Conservation (phyloP, 2,888 invertebrate species). For the Lithophane ornitopus region DNA sequence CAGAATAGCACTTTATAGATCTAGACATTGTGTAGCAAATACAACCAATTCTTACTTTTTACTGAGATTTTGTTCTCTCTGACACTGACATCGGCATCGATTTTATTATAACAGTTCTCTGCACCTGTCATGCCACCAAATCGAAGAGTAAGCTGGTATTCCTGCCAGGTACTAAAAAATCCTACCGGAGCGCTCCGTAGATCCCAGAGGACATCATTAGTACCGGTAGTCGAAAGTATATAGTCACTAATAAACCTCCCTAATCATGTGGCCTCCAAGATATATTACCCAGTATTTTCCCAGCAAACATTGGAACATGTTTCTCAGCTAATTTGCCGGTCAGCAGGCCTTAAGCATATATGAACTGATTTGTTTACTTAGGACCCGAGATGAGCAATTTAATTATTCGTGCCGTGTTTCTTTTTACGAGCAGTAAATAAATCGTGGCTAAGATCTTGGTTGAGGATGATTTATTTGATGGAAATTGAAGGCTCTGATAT, state of each 20-base stretch:
- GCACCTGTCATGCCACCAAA: background rate
- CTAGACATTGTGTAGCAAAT: background rate
- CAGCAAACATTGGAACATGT: constrained; percentile 47
- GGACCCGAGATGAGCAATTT: constrained; percentile 63
- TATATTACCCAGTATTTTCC: constrained; percentile 49
- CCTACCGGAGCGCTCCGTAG: constrained; percentile 4
- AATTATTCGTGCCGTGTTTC: constrained; percentile 61
- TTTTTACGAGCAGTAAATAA: constrained; percentile 60
- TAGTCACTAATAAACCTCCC: constrained; percentile 35
- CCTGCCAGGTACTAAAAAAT: constrained; percentile 21
- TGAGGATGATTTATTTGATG: constrained; percentile 40
- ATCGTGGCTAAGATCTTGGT: constrained; percentile 38
- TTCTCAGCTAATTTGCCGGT: constrained; percentile 56
- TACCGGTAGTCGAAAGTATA: constrained; percentile 13
- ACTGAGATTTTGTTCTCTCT: background rate
- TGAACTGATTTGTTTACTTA: constrained; percentile 63
- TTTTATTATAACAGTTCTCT: background rate
- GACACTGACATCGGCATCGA: background rate
- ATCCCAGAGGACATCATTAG: constrained; percentile 52
- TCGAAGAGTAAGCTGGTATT: constrained; percentile 26
- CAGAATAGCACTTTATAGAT: too few species aligned
- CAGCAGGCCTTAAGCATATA: constrained; percentile 50
- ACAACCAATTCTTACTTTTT: background rate
- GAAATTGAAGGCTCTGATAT: background rate
- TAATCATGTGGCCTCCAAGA: constrained; percentile 53